Base-by-base conservation (phyloP, 2,113 vertebrate genomes). In the Cyphomyrus discorhynchus region DNA sequence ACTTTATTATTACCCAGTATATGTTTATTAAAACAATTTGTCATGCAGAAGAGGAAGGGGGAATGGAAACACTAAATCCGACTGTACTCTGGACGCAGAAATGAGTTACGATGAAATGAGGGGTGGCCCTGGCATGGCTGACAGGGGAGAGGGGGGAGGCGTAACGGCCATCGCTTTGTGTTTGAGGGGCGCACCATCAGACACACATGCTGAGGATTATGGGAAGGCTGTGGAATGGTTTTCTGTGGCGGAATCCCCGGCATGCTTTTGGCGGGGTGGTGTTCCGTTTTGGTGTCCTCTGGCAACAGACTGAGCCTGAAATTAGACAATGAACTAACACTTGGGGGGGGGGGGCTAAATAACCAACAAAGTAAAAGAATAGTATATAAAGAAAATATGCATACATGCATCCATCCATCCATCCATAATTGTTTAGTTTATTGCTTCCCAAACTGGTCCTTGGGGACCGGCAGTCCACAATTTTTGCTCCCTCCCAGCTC, bases 11-110 rank as follows among this genome's bases (percentile, higher is more conserved):
- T 97, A 99, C 96, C 97, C 97, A 95, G 96, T 98, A 98, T 99
- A 99, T 99, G 98, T 99, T 99, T 99, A 99, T 99, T 99, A 99
- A 99, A 99, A 98, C 98, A 98, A 99, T 99, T 98, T 99, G 98
- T 99, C 98, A 99, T 99, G 98, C 98, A 99, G 98, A 99, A 97
- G 97, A 98, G 98, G 96, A 97, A 96, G 96, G 95, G 96, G 96
- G 97, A 97, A 98, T 97, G 96, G 97, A 97, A 97, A 97, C 98
- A 98, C 97, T 99, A 99, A 98, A 99, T 98, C 96, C 96, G 96
- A 95, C 95, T 95, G 95, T 97, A 97, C 95, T 97, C 97, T 97
- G 97, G 97, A 96, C 96, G 95, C 96, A 97, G 96, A 98, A 98
- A 98, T 97, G 97, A 97, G 97, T 98, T 98, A 95, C 92, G 96